A percentile compares a stretch with the other conserved stretches of the same genome.
Conservation (phyloP, 2,113 vertebrate genomes). For the Dipodomys spectabilis region DNA sequence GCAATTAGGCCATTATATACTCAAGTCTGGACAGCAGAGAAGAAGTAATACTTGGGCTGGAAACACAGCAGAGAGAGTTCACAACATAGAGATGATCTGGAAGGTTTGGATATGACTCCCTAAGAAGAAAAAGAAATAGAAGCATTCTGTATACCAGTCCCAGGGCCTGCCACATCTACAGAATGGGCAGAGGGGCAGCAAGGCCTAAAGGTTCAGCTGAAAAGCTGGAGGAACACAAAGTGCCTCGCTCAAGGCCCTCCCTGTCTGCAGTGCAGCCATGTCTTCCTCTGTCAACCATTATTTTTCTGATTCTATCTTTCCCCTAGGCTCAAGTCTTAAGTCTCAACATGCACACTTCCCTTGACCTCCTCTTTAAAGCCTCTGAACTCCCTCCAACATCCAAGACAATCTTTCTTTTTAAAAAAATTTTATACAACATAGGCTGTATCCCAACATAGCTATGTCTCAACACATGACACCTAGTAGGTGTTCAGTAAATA, state of each 20-base stretch:
- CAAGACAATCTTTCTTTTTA: neutral
- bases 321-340: neutral
- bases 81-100: neutral
- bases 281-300: neutral
- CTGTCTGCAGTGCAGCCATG: neutral
- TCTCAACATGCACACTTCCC: neutral
- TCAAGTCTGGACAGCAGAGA: neutral
- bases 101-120: neutral
- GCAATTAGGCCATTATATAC: neutral
- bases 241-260: accelerated
- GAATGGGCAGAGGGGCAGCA: neutral
- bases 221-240: accelerated
- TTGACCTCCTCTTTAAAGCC: neutral
- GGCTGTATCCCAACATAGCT: neutral
- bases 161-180: neutral
- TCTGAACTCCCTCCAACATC: neutral
- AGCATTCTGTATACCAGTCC: too few species aligned
- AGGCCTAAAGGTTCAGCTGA: neutral
- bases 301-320: neutral
- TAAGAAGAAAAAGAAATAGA: neutral
- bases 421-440: too few species aligned
- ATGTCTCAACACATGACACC: neutral
- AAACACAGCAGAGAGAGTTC: neutral
- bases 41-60: neutral
- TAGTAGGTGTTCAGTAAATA: neutral